Evolutionary conservation across 2,797 vertebrate genomes (phyloP).

Genomic region (Aplochiton taeniatus): DNA sequence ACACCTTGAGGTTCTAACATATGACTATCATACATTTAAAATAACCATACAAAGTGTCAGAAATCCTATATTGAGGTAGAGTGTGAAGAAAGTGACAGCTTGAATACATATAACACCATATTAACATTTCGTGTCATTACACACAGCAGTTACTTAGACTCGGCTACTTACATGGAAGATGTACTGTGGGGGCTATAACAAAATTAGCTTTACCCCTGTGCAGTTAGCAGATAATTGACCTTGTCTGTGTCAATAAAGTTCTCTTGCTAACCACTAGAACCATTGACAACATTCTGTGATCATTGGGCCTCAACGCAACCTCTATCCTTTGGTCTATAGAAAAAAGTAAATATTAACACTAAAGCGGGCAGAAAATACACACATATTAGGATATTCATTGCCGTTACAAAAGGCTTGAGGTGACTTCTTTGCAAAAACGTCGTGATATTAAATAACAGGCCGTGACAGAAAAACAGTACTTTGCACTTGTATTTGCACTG

Average conservation of each 20-base stretch:
- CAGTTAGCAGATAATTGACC: not conserved
- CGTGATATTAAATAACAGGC: too few relatives aligned
- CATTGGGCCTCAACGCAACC: not conserved
- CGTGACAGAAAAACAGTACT: too few relatives aligned
- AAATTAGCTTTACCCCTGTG: not conserved
- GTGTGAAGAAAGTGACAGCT: not conserved
- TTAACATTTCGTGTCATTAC: not conserved
- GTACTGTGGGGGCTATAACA: not conserved
- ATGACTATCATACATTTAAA: constrained; percentile 36
- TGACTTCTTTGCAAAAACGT: too few relatives aligned
- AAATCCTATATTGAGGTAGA: constrained; percentile 25
- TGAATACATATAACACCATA: constrained; percentile 24
- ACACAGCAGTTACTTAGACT: too few relatives aligned
- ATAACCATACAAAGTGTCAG: constrained; percentile 19
- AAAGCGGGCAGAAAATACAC: too few relatives aligned
- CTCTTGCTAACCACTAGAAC: not conserved
- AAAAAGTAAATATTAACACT: not conserved
- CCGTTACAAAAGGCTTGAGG: too few relatives aligned
- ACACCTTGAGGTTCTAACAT: not conserved
- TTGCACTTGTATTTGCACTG: too few relatives aligned
- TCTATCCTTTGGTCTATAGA: not conserved
- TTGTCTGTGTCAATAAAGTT: not conserved
- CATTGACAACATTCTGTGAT: not conserved
- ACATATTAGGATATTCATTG: too few relatives aligned
- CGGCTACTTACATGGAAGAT: too few relatives aligned